These are phyloP conservation scores for Parnassius orleans DNA, from an alignment of 2,888 invertebrate species.

Conservation along the genomic window DNA sequence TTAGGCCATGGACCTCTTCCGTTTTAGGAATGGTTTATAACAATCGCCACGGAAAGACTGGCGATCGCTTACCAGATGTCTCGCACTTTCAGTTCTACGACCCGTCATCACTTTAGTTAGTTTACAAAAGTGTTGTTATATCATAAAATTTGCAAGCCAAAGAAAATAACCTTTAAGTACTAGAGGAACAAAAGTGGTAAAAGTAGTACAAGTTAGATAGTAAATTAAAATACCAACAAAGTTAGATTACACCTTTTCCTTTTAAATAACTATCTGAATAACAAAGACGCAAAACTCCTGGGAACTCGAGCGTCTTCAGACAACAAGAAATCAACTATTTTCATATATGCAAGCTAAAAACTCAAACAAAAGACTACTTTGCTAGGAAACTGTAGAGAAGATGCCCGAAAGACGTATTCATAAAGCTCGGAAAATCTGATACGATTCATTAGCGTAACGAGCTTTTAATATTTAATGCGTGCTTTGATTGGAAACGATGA, in stretches of 20 bases:
- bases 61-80: no score
- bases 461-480: conserved; percentile 75
- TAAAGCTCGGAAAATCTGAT: conserved; percentile 73
- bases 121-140: no score
- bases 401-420: conserved; percentile 64
- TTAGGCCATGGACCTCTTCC: no score
- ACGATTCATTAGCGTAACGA: conserved; percentile 81
- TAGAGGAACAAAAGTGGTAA: no score
- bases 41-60: no score
- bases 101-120: no score
- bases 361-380: conserved; percentile 56
- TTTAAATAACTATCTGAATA: conserved; percentile 27
- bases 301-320: conserved; percentile 25
- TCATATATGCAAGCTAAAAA: conserved; percentile 46
- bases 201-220: conserved; percentile 6
- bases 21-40: no score
- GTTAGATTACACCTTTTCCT: conserved; percentile 18
- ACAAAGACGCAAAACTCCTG: conserved; percentile 27
- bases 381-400: conserved; percentile 46
- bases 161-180: no score
- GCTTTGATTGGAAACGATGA: conserved; percentile 73
- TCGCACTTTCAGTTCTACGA: no score
- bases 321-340: conserved; percentile 36
- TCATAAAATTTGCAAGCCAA: no score
- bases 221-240: conserved; percentile 17